Evolutionary conservation across 2,113 vertebrate genomes (phyloP).

Genomic region (Anseranas semipalmata): DNA sequence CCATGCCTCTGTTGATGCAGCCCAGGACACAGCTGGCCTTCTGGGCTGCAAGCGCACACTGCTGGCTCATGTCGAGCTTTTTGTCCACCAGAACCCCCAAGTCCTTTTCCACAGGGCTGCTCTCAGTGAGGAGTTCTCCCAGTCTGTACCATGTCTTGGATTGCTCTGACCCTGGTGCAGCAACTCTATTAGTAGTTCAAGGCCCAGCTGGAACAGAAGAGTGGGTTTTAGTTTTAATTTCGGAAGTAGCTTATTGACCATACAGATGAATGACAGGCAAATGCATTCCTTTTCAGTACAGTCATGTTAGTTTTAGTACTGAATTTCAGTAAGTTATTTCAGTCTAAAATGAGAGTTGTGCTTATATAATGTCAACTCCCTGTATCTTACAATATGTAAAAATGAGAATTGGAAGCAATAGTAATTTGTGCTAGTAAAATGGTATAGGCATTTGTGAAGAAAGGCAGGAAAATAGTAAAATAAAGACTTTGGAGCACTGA

Average conservation of each 20-base stretch:
- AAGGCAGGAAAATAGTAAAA: not conserved
- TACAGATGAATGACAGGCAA: not conserved
- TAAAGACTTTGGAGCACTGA: not conserved
- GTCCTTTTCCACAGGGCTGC: too few species aligned
- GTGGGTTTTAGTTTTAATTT: not conserved
- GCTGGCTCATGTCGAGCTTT: too few species aligned
- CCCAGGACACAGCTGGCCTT: too few species aligned
- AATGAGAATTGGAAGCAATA: not conserved
- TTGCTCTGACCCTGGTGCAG: too few species aligned
- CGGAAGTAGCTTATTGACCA: not conserved
- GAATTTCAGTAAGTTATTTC: not conserved
- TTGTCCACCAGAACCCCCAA: too few species aligned
- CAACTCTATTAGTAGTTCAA: not conserved
- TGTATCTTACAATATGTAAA: not conserved
- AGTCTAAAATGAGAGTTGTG: not conserved
- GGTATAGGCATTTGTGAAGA: not conserved
- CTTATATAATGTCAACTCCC: not conserved
- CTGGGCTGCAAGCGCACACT: too few species aligned
- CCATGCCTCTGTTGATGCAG: too few species aligned
- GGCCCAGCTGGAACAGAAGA: not conserved
- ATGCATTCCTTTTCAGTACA: not conserved
- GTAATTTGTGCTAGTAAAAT: not conserved
- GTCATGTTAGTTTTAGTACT: too few species aligned
- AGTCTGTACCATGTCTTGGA: too few species aligned
- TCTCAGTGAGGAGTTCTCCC: too few species aligned